Percentiles rank a stretch among this genome's conserved stretches.
Evolutionary conservation across 2,113 vertebrate genomes (phyloP).

Genomic region (Semicossyphus pulcher): DNA sequence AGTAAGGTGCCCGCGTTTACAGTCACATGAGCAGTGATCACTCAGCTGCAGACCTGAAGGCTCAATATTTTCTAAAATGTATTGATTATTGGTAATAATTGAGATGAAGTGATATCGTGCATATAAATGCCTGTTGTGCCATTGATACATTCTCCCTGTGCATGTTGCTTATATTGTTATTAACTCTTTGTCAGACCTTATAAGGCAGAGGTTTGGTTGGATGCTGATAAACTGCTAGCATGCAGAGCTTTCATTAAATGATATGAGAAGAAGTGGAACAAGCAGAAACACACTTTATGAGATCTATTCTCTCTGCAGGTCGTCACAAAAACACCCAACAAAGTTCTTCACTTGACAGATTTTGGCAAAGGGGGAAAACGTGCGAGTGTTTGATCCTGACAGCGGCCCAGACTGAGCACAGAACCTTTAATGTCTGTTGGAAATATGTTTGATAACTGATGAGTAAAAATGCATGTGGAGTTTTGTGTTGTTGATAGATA

Average conservation of each 20-base stretch:
- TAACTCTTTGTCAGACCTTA: background rate
- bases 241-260: conserved; percentile 33
- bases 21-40: background rate
- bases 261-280: conserved; percentile 17
- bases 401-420: background rate
- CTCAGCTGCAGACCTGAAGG: background rate
- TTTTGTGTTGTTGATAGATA: background rate
- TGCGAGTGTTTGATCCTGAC: too few relatives aligned
- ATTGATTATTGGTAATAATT: too few relatives aligned
- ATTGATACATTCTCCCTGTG: background rate
- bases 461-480: too few relatives aligned
- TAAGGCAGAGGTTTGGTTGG: conserved; percentile 4
- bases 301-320: background rate
- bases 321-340: background rate
- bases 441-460: background rate
- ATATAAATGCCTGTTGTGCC: background rate
- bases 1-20: conserved; percentile 19
- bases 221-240: conserved; percentile 22
- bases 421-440: background rate
- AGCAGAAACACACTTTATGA: conserved; percentile 21
- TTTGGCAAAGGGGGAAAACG: background rate
- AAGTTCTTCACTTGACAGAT: conserved; percentile 18
- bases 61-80: background rate
- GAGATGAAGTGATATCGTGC: background rate
- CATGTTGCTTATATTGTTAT: background rate